phyloP scores from a whole-genome alignment of 1,140 invertebrate species.

The Anastrepha obliqua region DNA sequence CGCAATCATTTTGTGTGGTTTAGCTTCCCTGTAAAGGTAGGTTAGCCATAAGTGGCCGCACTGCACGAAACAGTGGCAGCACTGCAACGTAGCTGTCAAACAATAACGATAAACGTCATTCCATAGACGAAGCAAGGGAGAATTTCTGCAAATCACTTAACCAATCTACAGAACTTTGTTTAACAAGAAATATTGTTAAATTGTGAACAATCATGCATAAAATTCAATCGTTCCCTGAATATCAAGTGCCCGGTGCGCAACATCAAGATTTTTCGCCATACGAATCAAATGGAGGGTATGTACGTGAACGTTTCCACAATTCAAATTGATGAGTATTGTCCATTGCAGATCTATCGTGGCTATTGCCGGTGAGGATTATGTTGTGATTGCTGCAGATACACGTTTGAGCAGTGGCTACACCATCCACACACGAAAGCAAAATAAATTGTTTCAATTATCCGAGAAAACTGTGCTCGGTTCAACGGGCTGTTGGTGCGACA shows the following conservation, averaged over 20 bases:
- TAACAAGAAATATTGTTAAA: not conserved
- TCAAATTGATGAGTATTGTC: not conserved
- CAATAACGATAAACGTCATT: not conserved
- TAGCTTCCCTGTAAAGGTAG: no score
- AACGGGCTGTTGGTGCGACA: constrained; percentile 98
- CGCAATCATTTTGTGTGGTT: no score
- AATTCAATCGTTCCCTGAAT: constrained; percentile 79
- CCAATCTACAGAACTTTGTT: not conserved
- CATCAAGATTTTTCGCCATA: constrained; percentile 84
- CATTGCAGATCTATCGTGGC: constrained; percentile 86
- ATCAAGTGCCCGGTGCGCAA: constrained; percentile 78
- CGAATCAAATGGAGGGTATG: constrained; percentile 85
- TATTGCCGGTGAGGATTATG: constrained; percentile 94
- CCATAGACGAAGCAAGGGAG: constrained; percentile 4
- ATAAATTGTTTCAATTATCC: constrained; percentile 89
- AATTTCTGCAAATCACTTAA: constrained; percentile 45
- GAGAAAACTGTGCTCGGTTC: constrained; percentile 89
- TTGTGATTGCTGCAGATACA: constrained; percentile 91
- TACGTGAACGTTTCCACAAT: not conserved
- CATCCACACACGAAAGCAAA: constrained; percentile 91
- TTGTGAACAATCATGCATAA: constrained; percentile 20
- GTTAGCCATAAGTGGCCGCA: no score
- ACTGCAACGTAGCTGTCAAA: not conserved
- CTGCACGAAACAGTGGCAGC: not conserved
- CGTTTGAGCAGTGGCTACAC: constrained; percentile 93